These are phyloP conservation scores for Nautilus pompilius DNA, from an alignment of 1,140 invertebrate species.

Conservation along the genomic window DNA sequence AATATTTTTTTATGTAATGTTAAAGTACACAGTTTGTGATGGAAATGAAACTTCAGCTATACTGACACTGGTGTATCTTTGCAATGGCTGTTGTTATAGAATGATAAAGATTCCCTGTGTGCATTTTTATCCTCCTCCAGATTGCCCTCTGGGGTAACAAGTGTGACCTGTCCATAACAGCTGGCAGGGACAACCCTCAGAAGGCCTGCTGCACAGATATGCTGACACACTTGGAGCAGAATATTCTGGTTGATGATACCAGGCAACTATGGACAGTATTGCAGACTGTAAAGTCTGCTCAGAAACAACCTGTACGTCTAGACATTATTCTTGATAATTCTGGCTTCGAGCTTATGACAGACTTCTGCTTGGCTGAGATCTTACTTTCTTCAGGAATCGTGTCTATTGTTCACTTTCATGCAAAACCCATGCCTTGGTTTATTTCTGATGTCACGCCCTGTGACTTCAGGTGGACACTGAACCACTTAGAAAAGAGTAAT, in stretches of 20 bases:
- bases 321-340: conserved; percentile 92
- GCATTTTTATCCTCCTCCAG: too few species aligned
- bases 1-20: too few species aligned
- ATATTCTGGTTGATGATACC: conserved; percentile 66
- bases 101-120: too few species aligned
- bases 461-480: conserved; percentile 75
- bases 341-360: conserved; percentile 89
- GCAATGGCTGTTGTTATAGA: too few species aligned
- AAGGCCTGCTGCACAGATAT: conserved; percentile 63
- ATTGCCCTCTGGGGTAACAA: conserved; percentile 67
- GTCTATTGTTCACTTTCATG: conserved; percentile 74
- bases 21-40: too few species aligned
- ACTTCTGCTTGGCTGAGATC: conserved; percentile 83
- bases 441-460: conserved; percentile 80
- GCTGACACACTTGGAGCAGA: conserved; percentile 64
- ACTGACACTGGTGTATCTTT: too few species aligned
- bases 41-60: too few species aligned
- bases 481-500: conserved; percentile 37
- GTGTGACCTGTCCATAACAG: conserved; percentile 85
- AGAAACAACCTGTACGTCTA: conserved; percentile 36
- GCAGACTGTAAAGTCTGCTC: conserved; percentile 16
- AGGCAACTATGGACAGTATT: conserved; percentile 61
- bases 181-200: conserved; percentile 64
- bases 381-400: conserved; percentile 68
- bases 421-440: conserved; percentile 93